A percentile compares a stretch with the other conserved stretches of the same genome.
Conservation (phyloP, 37 sponge, comb jelly and placozoan species). For the Crambe crambe region DNA sequence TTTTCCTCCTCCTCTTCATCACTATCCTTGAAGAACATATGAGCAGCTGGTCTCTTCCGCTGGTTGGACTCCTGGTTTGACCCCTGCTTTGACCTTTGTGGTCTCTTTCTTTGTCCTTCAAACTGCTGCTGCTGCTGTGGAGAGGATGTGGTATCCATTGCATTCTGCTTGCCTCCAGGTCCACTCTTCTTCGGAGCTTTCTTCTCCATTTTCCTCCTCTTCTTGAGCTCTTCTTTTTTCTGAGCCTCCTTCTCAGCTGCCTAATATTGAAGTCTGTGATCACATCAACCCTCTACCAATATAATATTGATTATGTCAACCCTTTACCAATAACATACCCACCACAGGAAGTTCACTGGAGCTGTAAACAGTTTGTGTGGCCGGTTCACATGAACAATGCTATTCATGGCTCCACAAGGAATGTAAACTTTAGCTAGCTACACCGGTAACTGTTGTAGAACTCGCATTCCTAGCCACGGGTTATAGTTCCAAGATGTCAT, state of each 20-base stretch:
- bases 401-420: too few relatives aligned
- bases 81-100: neutral
- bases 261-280: neutral
- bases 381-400: too few relatives aligned
- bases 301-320: neutral
- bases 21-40: conserved; percentile 31
- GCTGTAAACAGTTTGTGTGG: too few relatives aligned
- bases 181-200: neutral
- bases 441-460: too few relatives aligned
- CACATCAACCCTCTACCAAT: neutral
- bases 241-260: conserved; percentile 47
- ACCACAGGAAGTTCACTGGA: neutral
- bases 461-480: too few relatives aligned
- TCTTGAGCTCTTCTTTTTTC: conserved; percentile 32
- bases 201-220: conserved; percentile 32
- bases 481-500: too few relatives aligned
- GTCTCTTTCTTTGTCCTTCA: neutral
- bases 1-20: conserved; percentile 17
- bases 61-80: neutral
- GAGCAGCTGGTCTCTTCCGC: conserved; percentile 13
- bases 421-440: too few relatives aligned
- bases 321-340: neutral
- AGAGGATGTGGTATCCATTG: too few relatives aligned
- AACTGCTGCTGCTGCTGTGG: too few relatives aligned
- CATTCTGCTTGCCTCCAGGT: neutral